phyloP scores from a whole-genome alignment of 2,797 vertebrate genomes.

The Prionace glauca region DNA sequence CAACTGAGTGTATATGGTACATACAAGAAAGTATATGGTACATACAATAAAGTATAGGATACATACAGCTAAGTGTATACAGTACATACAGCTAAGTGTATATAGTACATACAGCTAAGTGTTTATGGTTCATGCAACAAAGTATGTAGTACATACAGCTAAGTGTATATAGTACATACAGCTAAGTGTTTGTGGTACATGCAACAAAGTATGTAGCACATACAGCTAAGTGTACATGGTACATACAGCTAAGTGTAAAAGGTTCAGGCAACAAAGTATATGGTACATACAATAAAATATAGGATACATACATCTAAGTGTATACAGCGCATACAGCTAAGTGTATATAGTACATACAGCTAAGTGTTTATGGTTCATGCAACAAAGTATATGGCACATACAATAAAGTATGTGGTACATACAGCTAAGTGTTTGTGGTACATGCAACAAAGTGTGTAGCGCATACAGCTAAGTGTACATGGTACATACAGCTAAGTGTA shows the following conservation, averaged over 20 bases:
- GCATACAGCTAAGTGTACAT: background rate
- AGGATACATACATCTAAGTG: no score
- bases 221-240: background rate
- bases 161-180: background rate
- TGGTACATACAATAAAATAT: no score
- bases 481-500: background rate
- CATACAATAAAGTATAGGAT: background rate
- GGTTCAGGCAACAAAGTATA: no score
- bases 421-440: background rate
- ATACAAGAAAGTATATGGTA: background rate
- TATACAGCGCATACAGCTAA: no score
- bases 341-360: no score
- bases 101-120: background rate
- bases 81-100: background rate
- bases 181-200: background rate
- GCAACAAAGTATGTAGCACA: background rate
- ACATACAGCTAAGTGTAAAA: background rate
- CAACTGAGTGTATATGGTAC: background rate
- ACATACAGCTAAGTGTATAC: background rate
- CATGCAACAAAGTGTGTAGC: no score
- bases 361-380: background rate
- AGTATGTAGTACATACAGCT: background rate
- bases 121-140: no score
- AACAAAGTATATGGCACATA: background rate
- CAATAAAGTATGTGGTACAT: background rate